Percentiles rank a stretch among this genome's conserved stretches.
These are phyloP conservation scores for Chionoecetes opilio DNA, from an alignment of 1,140 invertebrate species.

Conservation along the genomic window DNA sequence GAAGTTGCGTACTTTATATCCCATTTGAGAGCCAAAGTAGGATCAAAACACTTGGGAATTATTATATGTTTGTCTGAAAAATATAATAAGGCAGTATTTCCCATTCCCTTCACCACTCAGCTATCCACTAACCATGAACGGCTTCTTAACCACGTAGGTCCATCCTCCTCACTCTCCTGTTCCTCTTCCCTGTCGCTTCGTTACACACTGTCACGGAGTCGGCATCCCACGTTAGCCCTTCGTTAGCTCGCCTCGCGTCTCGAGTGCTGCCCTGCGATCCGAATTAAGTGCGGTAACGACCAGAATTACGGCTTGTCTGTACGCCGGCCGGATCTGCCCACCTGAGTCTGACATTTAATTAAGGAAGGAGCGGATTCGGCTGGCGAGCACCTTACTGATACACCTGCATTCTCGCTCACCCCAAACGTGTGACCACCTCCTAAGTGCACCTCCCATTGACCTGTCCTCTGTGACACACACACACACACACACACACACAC, in stretches of 20 bases:
- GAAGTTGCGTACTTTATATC: too few relatives aligned
- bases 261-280: conserved; percentile 10
- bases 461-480: background rate
- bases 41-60: too few relatives aligned
- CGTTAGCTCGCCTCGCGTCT: background rate
- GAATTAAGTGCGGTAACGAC: conserved; percentile 18
- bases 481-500: too few relatives aligned
- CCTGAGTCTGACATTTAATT: conserved; percentile 20
- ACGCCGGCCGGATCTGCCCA: background rate
- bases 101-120: background rate
- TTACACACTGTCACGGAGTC: background rate
- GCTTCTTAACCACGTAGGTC: background rate
- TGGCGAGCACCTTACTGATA: background rate
- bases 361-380: background rate
- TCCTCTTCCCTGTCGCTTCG: background rate
- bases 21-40: too few relatives aligned
- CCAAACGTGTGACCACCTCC: background rate
- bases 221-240: background rate
- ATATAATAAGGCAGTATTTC: background rate
- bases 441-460: background rate
- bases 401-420: background rate
- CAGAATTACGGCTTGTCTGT: background rate
- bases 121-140: background rate
- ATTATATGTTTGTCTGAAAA: too few relatives aligned
- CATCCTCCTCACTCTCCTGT: background rate